Evolutionary conservation across 2,888 invertebrate genomes (phyloP).

Genomic region (Apantesis nais): DNA sequence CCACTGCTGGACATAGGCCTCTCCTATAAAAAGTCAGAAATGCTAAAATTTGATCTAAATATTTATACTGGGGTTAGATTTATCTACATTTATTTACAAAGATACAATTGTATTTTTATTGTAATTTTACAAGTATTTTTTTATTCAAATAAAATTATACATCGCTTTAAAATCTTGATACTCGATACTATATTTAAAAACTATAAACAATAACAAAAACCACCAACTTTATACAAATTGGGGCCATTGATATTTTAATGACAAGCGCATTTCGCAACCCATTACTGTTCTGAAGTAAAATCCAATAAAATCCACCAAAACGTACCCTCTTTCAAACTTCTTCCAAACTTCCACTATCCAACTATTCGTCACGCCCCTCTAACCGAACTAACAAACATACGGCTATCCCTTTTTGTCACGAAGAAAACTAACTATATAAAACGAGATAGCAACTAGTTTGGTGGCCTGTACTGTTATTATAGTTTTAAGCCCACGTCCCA

Average conservation of each 20-base stretch:
- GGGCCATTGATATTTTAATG: slow-evolving; percentile 64
- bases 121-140: no score
- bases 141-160: not conserved
- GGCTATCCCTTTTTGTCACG: slow-evolving; percentile 59
- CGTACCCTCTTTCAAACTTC: slow-evolving; percentile 81
- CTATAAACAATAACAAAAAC: not conserved
- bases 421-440: slow-evolving; percentile 48
- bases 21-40: no score
- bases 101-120: no score
- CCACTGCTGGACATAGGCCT: no score
- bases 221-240: slow-evolving; percentile 1
- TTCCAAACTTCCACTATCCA: slow-evolving; percentile 81
- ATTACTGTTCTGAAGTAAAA: slow-evolving; percentile 68
- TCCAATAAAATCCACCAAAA: slow-evolving; percentile 82
- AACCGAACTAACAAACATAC: slow-evolving; percentile 51
- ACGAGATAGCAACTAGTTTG: slow-evolving; percentile 65
- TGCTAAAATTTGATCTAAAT: no score
- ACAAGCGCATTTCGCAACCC: slow-evolving; percentile 53
- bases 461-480: slow-evolving; percentile 78
- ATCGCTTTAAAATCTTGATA: not conserved
- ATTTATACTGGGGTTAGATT: no score
- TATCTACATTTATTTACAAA: no score
- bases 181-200: not conserved
- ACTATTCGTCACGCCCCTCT: slow-evolving; percentile 77
- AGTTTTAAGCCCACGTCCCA: slow-evolving; percentile 59